A percentile compares a stretch with the other conserved stretches of the same genome.
phyloP scores from a whole-genome alignment of 2,888 invertebrate genomes.

The Drosophila fungiperda region DNA sequence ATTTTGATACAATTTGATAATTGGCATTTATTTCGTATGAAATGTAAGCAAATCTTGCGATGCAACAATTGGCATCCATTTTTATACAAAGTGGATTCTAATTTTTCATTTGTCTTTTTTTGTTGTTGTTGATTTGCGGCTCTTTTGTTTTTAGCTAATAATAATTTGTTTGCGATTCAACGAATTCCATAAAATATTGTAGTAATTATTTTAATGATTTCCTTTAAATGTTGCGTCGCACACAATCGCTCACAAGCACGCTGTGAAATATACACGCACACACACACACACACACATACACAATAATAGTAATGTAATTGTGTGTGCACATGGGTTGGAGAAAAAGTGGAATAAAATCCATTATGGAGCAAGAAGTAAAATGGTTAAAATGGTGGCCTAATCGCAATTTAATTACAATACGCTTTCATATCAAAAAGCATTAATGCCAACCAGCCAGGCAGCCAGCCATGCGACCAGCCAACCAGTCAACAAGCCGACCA shows the following conservation, averaged over 20 bases:
- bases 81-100: slow-evolving; percentile 32
- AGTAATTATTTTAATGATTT: slow-evolving; percentile 85
- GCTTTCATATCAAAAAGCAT: slow-evolving; percentile 82
- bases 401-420: slow-evolving; percentile 85
- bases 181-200: slow-evolving; percentile 74
- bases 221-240: slow-evolving; percentile 76
- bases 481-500: slow-evolving; percentile 28
- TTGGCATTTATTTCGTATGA: neutral
- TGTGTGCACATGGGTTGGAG: slow-evolving; percentile 46
- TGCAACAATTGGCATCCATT: slow-evolving; percentile 27
- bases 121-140: neutral
- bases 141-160: slow-evolving; percentile 52
- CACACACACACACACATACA: slow-evolving; percentile 23
- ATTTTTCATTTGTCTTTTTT: slow-evolving; percentile 18
- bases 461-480: slow-evolving; percentile 30
- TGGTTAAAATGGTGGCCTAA: slow-evolving; percentile 85
- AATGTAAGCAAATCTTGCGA: slow-evolving; percentile 8
- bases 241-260: slow-evolving; percentile 34
- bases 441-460: slow-evolving; percentile 62
- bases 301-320: slow-evolving; percentile 68
- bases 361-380: slow-evolving; percentile 75
- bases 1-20: neutral
- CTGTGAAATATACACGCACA: slow-evolving; percentile 14
- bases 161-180: slow-evolving; percentile 68
- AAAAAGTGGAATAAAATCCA: slow-evolving; percentile 79